Conservation (phyloP, 2,113 vertebrate species). For the Copsychus sechellarum region DNA sequence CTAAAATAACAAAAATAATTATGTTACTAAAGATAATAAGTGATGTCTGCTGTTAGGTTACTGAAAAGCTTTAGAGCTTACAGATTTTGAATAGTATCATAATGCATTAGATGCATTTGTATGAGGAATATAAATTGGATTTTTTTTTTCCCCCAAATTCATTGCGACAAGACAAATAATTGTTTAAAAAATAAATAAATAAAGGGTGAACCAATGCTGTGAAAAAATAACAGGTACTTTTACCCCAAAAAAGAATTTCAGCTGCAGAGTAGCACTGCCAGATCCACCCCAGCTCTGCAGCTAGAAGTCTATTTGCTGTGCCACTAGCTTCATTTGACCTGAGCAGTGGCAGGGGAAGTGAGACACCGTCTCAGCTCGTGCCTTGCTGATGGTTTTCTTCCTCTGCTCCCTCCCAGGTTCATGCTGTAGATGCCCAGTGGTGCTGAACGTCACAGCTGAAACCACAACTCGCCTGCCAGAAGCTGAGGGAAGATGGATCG, state of each 20-base stretch:
- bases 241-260: not conserved
- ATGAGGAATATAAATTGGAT: not conserved
- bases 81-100: not conserved
- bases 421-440: not conserved
- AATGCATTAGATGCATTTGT: not conserved
- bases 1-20: not conserved
- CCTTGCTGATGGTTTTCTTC: not conserved
- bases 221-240: not conserved
- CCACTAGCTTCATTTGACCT: constrained; percentile 3
- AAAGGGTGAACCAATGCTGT: not conserved
- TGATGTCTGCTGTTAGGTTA: not conserved
- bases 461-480: not conserved
- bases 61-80: not conserved
- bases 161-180: not conserved
- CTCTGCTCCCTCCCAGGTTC: not conserved
- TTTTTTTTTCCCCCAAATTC: not conserved
- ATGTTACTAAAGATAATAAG: not conserved
- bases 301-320: not conserved
- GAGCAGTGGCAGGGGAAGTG: not conserved
- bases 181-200: not conserved
- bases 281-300: not conserved
- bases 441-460: not conserved
- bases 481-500: not conserved
- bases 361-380: fast-evolving
- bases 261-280: not conserved